phyloP scores from a whole-genome alignment of 2,797 vertebrate species.

The Trematomus bernacchii region DNA sequence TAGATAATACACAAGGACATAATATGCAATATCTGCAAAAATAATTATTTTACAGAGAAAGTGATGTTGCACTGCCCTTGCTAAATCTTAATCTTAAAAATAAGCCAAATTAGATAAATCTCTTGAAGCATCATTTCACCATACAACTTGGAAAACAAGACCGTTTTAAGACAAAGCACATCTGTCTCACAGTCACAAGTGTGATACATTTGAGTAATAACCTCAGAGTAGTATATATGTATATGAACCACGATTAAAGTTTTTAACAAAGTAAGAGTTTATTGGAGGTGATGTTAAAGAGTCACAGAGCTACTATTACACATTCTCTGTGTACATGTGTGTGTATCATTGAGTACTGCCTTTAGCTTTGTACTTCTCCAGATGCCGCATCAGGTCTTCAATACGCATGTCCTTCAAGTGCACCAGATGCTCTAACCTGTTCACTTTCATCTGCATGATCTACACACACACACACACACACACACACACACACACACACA shows the following conservation, averaged over 20 bases:
- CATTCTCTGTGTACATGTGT: not conserved
- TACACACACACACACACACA: slow-evolving; percentile 56
- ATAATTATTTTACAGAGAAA: slow-evolving; percentile 1
- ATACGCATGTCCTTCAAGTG: slow-evolving; percentile 86
- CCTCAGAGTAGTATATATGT: not conserved
- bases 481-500: slow-evolving; percentile 20
- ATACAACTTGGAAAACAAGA: not conserved
- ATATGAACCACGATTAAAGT: not conserved
- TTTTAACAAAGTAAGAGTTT: slow-evolving; percentile 7
- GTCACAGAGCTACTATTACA: slow-evolving; percentile 21
- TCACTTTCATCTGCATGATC: slow-evolving; percentile 89
- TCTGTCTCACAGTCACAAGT: not conserved
- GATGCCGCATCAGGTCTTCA: slow-evolving; percentile 77
- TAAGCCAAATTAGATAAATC: not conserved
- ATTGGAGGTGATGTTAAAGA: slow-evolving; percentile 8
- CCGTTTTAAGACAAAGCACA: not conserved
- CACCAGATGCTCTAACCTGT: slow-evolving; percentile 85
- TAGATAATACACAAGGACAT: not conserved
- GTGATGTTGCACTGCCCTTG: not conserved
- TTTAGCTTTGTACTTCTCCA: slow-evolving; percentile 76
- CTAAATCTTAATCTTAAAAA: slow-evolving; percentile 7
- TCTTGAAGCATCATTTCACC: not conserved
- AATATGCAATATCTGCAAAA: not conserved
- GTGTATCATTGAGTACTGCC: slow-evolving; percentile 55
- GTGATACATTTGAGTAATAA: slow-evolving; percentile 2